Conservation (phyloP, 2,888 invertebrate species). For the Odontomyia ornata region DNA sequence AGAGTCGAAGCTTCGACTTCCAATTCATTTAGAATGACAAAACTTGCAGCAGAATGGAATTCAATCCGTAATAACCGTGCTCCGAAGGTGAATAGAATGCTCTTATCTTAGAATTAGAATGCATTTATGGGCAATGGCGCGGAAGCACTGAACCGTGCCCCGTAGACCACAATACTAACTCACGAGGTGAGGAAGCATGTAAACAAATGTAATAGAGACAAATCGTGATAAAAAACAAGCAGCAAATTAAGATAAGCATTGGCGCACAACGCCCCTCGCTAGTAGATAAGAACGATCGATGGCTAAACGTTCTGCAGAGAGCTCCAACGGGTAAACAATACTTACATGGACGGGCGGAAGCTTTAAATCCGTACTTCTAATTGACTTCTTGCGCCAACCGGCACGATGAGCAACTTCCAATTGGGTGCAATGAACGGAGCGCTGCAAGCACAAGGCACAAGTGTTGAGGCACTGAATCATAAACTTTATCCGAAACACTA, state of each 20-base stretch:
- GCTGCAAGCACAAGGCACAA: conserved; percentile 14
- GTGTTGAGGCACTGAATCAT: conserved; percentile 24
- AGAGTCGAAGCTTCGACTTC: background rate
- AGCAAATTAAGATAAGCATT: background rate
- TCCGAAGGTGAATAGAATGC: background rate
- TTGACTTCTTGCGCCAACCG: conserved; percentile 6
- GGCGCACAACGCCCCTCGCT: conserved; percentile 1
- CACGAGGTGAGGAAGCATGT: background rate
- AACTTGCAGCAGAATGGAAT: background rate
- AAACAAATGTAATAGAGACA: background rate
- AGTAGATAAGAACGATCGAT: background rate
- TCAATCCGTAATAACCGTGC: background rate
- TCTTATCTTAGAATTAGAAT: background rate
- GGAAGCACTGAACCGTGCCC: background rate
- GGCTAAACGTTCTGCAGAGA: background rate
- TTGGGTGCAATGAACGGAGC: conserved; percentile 36
- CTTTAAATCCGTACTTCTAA: background rate
- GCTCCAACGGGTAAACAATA: background rate
- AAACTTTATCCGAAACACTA: background rate
- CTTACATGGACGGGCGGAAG: background rate
- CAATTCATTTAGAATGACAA: background rate
- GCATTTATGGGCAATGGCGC: conserved; percentile 12
- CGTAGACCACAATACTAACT: background rate
- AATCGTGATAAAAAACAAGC: background rate
- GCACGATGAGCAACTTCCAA: background rate